Evolutionary conservation across 2,888 invertebrate species (phyloP), one percentile per base, ranked within the genome.

Genomic region (Agrochola lychnidis): DNA sequence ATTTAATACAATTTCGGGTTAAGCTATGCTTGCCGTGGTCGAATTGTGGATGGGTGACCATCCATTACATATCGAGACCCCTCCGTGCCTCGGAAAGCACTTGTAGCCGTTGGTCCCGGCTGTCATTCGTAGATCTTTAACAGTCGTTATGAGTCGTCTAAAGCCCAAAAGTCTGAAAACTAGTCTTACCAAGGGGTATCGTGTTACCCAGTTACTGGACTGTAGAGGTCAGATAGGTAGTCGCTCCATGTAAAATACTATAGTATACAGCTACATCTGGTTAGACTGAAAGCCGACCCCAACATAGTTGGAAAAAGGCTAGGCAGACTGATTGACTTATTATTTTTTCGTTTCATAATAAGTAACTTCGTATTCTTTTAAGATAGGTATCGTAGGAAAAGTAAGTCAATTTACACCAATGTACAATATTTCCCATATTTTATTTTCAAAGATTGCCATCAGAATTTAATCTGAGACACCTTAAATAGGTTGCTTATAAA

Each of bases 401-500:
- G 3, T n/a, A 12, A 56, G n/a, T 6, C 40, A 40, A 51, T 63
- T 19, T 40, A n/a, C 16, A 7, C 40, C 36, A 57, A 36, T 40
- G 48, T 40, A 53, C n/a, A 25, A 6, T n/a, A 66, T 19, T n/a
- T 51, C n/a, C 36, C 12, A 22, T 57, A 12, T 69, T 76, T 56
- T 62, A 45, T 64, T 75, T 45, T n/a, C 62, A 14, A 64, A 76
- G 30, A 64, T 69, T 0, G 6, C 14, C 56, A 57, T 56, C 5
- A 9, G 40, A 61, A 53, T 64, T 63, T 19, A 45, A 42, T 48
- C 45, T 45, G 4, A 22, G 40, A 70, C 14, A 53, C 19, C 16
- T 40, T 51, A 64, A 36, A 30, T 30, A 25, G 1, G 5, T 30
- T 61, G 9, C 10, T 64, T 64, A 7, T 40, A 48, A 61, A 25